Evolutionary conservation across 2,888 invertebrate species (phyloP), one percentile per base, ranked within the genome.

Genomic region (Thumatha senex): DNA sequence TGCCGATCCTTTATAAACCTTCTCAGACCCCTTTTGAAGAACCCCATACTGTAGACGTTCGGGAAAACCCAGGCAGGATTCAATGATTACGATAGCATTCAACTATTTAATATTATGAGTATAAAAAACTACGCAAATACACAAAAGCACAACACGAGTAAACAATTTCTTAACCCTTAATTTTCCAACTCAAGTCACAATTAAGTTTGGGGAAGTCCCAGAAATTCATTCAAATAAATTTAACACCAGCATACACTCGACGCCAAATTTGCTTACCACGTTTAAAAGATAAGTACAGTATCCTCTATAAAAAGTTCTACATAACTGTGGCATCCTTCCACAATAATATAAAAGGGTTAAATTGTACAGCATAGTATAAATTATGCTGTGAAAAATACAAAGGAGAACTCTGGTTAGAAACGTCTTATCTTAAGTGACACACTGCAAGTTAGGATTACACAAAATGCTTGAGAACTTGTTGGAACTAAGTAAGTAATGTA

Each of bases 331-430:
- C 61, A 61, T 54, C 31, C 43, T 14, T 40, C 46, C 49, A 33
- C 50, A 57, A 54, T 58, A 55, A 55, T 58, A 51, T 54, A 62
- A 55, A 63, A 61, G 65, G 65, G 65, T 65, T 63, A 65, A 64
- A 63, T 52, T 53, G 58, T 61, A 61, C 61, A 64, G 58, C 66
- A 61, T 58, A 54, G 63, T 63, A 73, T 72, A 70, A 65, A 72
- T 72, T 70, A 72, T 69, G 58, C 70, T 64, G 58, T 56, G 67
- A 57, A 61, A 69, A 70, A 70, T 65, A 71, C 56, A 74, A 64
- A 58, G 48, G 59, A 58, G 48, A 58, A 51, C 48, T 55, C 58
- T 41, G 48, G 48, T 58, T 51, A 43, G 49, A 53, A 45, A 54
- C 48, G 59, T 54, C 66, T 67, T 68, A 65, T 67, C 61, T 60